A percentile compares a stretch with the other conserved stretches of the same genome.
Conservation (phyloP, 2,113 vertebrate species). For the Callaeas wilsoni region DNA sequence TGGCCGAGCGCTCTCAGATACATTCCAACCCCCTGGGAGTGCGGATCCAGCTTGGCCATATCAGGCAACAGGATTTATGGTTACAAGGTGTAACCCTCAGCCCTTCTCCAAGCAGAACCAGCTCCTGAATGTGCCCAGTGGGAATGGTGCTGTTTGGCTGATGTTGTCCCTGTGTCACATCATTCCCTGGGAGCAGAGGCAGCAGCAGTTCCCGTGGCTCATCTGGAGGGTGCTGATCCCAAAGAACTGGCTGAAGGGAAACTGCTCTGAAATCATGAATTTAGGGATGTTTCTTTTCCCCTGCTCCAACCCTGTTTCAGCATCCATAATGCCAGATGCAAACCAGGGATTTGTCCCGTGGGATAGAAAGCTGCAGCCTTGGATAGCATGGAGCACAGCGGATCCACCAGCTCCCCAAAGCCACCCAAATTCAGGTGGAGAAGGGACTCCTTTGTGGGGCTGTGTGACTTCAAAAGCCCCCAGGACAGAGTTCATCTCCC, state of each 20-base stretch:
- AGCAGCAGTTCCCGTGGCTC: neutral
- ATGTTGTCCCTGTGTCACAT: fast-evolving
- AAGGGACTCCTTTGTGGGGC: neutral
- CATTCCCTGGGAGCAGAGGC: neutral
- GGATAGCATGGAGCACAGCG: fast-evolving
- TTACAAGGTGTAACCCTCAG: neutral
- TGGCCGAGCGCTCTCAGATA: neutral
- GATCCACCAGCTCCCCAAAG: neutral
- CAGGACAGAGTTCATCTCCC: neutral
- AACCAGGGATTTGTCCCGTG: fast-evolving
- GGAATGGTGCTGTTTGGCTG: neutral
- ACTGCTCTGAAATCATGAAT: neutral
- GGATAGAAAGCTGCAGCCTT: neutral
- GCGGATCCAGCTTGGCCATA: fast-evolving
- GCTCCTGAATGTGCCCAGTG: fast-evolving
- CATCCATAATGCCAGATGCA: no score
- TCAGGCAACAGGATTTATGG: fast-evolving
- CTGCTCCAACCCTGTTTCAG: neutral
- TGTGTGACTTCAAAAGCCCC: neutral
- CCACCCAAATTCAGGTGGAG: neutral
- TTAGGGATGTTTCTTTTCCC: fast-evolving
- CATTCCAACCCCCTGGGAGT: fast-evolving
- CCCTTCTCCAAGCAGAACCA: fast-evolving
- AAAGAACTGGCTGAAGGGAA: fast-evolving
- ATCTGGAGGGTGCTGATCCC: neutral